A percentile compares a stretch with the other conserved stretches of the same genome.
Conservation (phyloP, 2,113 vertebrate species). For the Melanerpes formicivorus region DNA sequence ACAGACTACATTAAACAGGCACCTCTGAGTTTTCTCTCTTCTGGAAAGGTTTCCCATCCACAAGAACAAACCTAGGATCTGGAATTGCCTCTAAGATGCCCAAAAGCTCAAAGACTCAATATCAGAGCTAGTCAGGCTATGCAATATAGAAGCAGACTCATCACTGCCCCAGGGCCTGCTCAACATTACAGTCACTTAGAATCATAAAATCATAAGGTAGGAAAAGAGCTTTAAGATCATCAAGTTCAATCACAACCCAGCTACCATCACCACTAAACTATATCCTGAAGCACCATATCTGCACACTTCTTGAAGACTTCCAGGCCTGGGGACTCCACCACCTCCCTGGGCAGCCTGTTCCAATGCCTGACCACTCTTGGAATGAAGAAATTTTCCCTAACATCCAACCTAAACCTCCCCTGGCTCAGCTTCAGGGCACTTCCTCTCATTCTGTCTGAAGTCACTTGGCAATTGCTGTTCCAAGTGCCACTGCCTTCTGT, state of each 20-base stretch:
- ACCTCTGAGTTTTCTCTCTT: conserved; percentile 38
- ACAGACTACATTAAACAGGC: conserved; percentile 49
- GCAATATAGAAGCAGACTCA: neutral
- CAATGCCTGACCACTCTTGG: too few relatives aligned
- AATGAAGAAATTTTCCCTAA: too few relatives aligned
- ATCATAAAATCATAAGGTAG: too few relatives aligned
- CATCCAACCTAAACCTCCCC: too few relatives aligned
- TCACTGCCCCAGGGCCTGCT: neutral
- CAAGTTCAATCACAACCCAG: too few relatives aligned
- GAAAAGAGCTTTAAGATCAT: too few relatives aligned
- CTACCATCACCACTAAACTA: too few relatives aligned
- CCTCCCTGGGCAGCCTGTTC: too few relatives aligned
- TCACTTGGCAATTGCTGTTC: neutral
- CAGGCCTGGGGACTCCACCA: too few relatives aligned
- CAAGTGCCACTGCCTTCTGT: neutral
- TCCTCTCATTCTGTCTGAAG: neutral
- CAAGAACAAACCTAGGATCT: conserved; percentile 9
- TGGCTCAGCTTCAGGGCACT: too few relatives aligned
- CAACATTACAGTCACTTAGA: neutral
- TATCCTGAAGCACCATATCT: too few relatives aligned
- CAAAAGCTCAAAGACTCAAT: neutral
- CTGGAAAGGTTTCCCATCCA: conserved; percentile 45
- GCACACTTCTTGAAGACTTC: too few relatives aligned
- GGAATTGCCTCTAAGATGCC: neutral
- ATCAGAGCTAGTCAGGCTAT: neutral